Conservation (phyloP, 2,797 vertebrate species). For the Sebastes variabilis region DNA sequence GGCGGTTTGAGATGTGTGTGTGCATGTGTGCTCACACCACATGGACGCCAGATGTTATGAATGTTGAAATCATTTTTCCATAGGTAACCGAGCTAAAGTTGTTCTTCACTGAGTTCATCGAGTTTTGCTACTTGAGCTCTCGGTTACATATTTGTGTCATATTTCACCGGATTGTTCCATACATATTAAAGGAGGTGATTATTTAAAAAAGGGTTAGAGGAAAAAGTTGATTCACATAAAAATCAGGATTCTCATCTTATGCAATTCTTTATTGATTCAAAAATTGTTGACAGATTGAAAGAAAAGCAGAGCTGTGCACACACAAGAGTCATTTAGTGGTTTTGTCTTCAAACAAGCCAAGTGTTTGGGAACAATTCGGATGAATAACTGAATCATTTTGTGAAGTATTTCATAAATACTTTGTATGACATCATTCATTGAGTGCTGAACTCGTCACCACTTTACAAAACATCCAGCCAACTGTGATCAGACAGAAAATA, state of each 20-base stretch:
- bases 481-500: not conserved
- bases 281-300: not conserved
- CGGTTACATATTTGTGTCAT: not conserved
- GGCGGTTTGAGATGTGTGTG: constrained; percentile 57
- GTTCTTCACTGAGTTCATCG: not conserved
- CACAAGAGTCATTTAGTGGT: not conserved
- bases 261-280: not conserved
- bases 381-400: not conserved
- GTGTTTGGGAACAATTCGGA: not conserved
- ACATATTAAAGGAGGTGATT: not conserved
- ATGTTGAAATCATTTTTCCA: constrained; percentile 39
- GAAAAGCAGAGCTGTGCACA: not conserved
- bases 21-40: constrained; percentile 34
- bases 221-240: not conserved
- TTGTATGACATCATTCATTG: not conserved
- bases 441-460: not conserved
- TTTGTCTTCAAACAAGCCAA: not conserved
- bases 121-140: not conserved
- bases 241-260: not conserved
- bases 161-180: not conserved
- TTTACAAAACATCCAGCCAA: not conserved
- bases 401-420: not conserved
- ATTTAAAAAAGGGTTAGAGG: not conserved
- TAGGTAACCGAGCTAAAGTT: constrained; percentile 20
- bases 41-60: constrained; percentile 68